These are phyloP conservation scores for Ctenicera cuprea DNA, from an alignment of 2,888 invertebrate species.

Conservation along the genomic window DNA sequence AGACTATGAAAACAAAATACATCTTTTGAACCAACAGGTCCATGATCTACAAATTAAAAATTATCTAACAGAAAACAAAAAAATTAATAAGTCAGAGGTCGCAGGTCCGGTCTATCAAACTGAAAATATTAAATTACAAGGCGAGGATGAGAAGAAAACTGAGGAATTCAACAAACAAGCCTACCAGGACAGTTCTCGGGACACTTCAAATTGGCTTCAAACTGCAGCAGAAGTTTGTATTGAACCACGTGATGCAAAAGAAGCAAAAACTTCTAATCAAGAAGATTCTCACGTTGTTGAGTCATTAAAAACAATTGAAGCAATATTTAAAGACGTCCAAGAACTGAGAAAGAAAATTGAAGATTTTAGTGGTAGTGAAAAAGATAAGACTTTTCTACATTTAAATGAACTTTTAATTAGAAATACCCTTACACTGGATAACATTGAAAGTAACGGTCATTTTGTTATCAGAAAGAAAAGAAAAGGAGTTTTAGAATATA, in stretches of 20 bases:
- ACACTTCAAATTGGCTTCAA: too few relatives aligned
- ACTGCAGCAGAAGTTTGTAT: too few relatives aligned
- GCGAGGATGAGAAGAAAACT: too few relatives aligned
- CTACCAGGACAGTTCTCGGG: too few relatives aligned
- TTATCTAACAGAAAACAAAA: too few relatives aligned
- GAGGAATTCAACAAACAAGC: too few relatives aligned
- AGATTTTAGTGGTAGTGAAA: slow-evolving; percentile 19
- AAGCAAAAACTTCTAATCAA: background rate
- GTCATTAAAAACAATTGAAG: background rate
- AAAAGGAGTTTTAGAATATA: slow-evolving; percentile 4
- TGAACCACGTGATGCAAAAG: too few relatives aligned
- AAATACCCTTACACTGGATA: slow-evolving; percentile 22
- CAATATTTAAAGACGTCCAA: background rate
- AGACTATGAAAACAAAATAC: background rate
- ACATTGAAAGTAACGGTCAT: slow-evolving; percentile 29
- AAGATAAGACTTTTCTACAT: slow-evolving; percentile 24
- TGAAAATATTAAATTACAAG: too few relatives aligned
- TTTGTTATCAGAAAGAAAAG: slow-evolving; percentile 17
- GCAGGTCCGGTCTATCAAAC: too few relatives aligned
- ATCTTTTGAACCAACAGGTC: too few relatives aligned
- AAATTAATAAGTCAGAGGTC: too few relatives aligned
- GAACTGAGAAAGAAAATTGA: background rate
- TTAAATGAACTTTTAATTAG: slow-evolving; percentile 31
- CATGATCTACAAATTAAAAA: too few relatives aligned
- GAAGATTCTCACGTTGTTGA: background rate